Percentiles rank a stretch among this genome's conserved stretches.
Evolutionary conservation across 1,140 invertebrate species (phyloP).

Genomic region (Brachionus manjavacas): DNA sequence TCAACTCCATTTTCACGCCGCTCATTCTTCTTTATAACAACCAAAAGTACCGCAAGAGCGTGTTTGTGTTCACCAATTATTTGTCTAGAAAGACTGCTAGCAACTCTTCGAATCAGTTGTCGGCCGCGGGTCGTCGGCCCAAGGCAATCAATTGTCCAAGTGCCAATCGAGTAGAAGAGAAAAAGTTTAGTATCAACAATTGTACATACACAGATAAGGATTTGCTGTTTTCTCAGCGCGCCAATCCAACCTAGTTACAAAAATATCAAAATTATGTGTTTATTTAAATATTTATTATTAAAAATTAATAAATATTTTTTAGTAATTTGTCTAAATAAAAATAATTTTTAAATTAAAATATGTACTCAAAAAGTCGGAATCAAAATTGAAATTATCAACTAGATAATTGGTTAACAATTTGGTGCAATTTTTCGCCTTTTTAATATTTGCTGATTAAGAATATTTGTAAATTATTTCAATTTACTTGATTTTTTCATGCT

Average conservation of each 20-base stretch:
- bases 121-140: background rate
- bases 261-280: background rate
- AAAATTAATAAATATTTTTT: background rate
- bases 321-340: background rate
- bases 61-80: background rate
- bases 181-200: background rate
- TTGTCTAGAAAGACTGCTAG: background rate
- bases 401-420: too few relatives aligned
- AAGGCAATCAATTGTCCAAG: background rate
- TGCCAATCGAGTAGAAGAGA: background rate
- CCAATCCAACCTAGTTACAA: background rate
- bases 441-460: too few relatives aligned
- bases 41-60: slow-evolving; percentile 40
- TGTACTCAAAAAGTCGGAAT: too few relatives aligned
- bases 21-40: slow-evolving; percentile 43
- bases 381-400: too few relatives aligned
- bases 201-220: background rate
- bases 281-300: background rate
- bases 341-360: too few relatives aligned
- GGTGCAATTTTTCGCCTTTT: too few relatives aligned
- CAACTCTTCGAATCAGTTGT: background rate
- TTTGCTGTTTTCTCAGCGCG: background rate
- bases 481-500: too few relatives aligned
- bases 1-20: slow-evolving; percentile 45
- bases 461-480: too few relatives aligned